Percentiles rank a stretch among this genome's conserved stretches.
These are phyloP conservation scores for Calliopsis andreniformis DNA, from an alignment of 1,140 invertebrate genomes.

Conservation along the genomic window DNA sequence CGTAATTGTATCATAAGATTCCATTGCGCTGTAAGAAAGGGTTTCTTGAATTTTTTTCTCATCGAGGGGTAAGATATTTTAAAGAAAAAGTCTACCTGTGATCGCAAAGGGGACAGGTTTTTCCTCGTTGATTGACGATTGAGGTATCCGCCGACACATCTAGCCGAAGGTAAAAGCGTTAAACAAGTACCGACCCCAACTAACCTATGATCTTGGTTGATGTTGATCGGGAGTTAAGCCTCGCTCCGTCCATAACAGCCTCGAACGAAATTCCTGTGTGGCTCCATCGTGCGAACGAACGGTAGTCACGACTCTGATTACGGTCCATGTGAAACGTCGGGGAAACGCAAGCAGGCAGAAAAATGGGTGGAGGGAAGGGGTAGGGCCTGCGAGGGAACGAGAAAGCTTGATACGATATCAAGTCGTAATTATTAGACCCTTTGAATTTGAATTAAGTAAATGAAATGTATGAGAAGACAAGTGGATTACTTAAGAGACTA, in stretches of 20 bases:
- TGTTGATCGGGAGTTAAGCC: constrained; percentile 72
- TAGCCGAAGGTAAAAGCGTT: constrained; percentile 62
- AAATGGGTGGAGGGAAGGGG: constrained; percentile 15
- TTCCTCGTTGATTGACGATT: constrained; percentile 1
- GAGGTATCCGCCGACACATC: constrained; percentile 32
- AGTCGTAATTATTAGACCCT: too few species aligned
- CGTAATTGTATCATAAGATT: too few species aligned
- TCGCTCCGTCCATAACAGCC: constrained; percentile 65
- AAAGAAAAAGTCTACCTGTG: not conserved
- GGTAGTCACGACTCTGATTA: constrained; percentile 77
- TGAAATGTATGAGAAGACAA: too few species aligned
- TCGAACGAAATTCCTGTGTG: constrained; percentile 64
- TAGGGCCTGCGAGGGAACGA: constrained; percentile 42
- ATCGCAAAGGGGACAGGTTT: not conserved
- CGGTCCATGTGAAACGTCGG: constrained; percentile 65
- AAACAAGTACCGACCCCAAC: constrained; percentile 73
- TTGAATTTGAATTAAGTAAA: too few species aligned
- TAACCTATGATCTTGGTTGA: constrained; percentile 73
- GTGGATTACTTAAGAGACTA: too few species aligned
- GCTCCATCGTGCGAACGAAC: constrained; percentile 74
- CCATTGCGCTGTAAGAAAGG: too few species aligned
- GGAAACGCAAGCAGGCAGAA: constrained; percentile 1
- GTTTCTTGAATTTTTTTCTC: too few species aligned
- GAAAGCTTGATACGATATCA: constrained; percentile 1
- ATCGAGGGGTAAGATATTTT: not conserved